Evolutionary conservation across 53 echinoderm and acorn worm genomes (phyloP).

Genomic region (Apostichopus leukothele): DNA sequence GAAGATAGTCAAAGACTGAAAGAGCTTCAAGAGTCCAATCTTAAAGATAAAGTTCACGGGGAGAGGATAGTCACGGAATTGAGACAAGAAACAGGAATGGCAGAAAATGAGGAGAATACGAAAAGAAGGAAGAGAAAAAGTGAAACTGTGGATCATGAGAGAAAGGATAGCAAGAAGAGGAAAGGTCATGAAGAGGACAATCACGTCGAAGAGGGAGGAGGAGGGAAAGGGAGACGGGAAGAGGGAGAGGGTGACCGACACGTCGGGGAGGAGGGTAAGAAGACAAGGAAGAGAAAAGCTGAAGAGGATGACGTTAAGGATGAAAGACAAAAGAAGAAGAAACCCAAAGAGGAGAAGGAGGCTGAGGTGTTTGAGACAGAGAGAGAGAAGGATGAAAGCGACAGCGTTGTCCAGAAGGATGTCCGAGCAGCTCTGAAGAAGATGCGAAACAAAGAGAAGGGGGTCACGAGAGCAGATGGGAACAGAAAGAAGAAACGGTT

Average conservation of each 20-base stretch:
- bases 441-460: neutral
- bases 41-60: conserved; percentile 10
- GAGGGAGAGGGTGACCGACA: neutral
- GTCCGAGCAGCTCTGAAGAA: neutral
- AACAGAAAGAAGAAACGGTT: conserved; percentile 61
- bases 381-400: neutral
- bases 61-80: neutral
- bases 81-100: neutral
- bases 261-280: conserved; percentile 2
- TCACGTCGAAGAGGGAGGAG: neutral
- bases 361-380: neutral
- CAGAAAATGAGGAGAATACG: conserved; percentile 11
- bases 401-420: neutral
- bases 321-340: conserved; percentile 10
- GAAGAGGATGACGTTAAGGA: neutral
- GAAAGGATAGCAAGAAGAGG: neutral
- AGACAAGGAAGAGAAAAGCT: conserved; percentile 37
- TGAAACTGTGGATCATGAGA: neutral
- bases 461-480: neutral
- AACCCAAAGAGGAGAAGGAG: conserved; percentile 4
- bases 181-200: neutral
- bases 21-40: conserved; percentile 30
- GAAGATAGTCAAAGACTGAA: conserved; percentile 2
- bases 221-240: neutral
- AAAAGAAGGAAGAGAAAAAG: conserved; percentile 23